Percentiles rank a stretch among this genome's conserved stretches.
Conservation (phyloP, 2,888 invertebrate species). For the Pammene aurita region DNA sequence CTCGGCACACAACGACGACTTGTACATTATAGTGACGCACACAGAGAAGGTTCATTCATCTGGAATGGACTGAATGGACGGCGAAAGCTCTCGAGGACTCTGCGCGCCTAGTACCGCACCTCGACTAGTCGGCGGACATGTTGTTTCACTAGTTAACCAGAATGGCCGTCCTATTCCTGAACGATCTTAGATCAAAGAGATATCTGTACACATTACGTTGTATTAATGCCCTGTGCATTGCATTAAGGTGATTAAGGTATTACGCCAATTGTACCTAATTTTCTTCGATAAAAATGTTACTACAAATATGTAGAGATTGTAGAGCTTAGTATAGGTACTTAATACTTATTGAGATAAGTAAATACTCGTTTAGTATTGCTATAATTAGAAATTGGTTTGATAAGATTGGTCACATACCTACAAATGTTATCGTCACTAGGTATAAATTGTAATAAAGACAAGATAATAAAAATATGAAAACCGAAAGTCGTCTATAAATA, state of each 20-base stretch:
- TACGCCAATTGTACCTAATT: no score
- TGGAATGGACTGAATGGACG: conserved; percentile 64
- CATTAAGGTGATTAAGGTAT: no score
- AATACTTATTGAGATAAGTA: conserved; percentile 10
- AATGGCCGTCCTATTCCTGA: conserved; percentile 47
- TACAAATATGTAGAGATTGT: no score
- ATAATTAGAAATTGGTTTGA: conserved; percentile 9
- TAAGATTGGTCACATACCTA: conserved; percentile 12
- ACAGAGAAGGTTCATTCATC: conserved; percentile 70
- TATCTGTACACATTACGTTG: neutral
- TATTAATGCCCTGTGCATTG: no score
- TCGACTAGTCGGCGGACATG: conserved; percentile 74
- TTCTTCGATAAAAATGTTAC: no score
- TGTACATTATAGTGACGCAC: conserved; percentile 54
- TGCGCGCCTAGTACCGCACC: conserved; percentile 71
- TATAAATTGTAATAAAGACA: conserved; percentile 1
- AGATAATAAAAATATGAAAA: neutral
- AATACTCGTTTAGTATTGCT: neutral
- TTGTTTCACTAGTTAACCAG: conserved; percentile 62
- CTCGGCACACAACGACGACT: conserved; percentile 54
- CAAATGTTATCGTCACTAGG: neutral
- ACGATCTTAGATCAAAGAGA: neutral
- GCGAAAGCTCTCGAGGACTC: conserved; percentile 68
- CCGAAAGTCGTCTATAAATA: neutral
- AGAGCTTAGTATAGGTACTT: neutral